Base-by-base conservation (phyloP, 2,888 invertebrate species). In the Anoplius nigerrimus region DNA sequence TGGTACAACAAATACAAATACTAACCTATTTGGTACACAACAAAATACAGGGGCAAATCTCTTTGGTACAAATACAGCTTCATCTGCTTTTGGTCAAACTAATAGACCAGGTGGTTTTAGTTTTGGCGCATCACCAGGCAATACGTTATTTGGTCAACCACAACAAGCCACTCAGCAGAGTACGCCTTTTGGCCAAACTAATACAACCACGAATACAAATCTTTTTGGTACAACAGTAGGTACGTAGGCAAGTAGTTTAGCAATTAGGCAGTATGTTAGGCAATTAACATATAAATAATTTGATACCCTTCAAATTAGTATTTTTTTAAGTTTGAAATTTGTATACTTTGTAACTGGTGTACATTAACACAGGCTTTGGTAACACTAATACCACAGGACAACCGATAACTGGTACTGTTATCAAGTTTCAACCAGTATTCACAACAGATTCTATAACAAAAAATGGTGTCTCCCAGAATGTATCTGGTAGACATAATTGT, bases 401-500 rank as follows among this genome's bases (percentile, higher is more conserved):
- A 11, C 85, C 88, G 0, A 90, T 91, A 15, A 87, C 91, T 0
- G 97, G 97, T 1, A 95, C 97, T 0, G 93, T 93, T 0, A 91
- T 95, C 0, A 98, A 98, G 87, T 98, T 97, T 89, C 93, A 92
- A 78, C 95, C 97, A 0, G 93, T 95, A 0, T 93, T 94, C 27
- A 97, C 97, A 1, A 95, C 94, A 0, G 99, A 99, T 85, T 95
- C 97, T 0, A 94, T 98, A 90, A 92, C 97, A 83, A 98, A 98
- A 89, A 94, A 94, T 75, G 97, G 97, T 0, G 92, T 93, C 2
- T 93, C 95, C 2, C 94, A 94, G 84, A 95, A 92, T 74, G 97
- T 99, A 75, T 96, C 93, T 81, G 99, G 98, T 0, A 94, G 97
- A 81, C 97, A 98, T 87, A 96, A 98, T 86, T 98, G 98, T 88